Conservation (phyloP, 2,113 vertebrate species). For the Corythornis vintsioides region DNA sequence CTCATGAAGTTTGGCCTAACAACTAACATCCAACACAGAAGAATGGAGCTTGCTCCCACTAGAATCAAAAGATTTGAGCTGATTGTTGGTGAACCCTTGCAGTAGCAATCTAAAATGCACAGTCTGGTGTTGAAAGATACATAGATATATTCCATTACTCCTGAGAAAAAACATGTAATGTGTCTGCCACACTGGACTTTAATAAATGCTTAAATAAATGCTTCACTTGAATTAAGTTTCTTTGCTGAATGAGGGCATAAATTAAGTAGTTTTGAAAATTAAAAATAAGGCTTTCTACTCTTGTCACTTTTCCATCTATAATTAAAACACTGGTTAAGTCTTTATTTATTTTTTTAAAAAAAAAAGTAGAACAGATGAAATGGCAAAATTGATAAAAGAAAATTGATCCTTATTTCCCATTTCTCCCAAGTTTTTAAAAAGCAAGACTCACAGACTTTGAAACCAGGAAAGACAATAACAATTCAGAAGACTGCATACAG, state of each 20-base stretch:
- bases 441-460: background rate
- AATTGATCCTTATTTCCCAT: background rate
- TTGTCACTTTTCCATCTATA: background rate
- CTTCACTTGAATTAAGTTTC: background rate
- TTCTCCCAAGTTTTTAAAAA: background rate
- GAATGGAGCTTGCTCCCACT: background rate
- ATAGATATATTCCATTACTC: background rate
- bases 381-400: background rate
- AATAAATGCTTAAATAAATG: background rate
- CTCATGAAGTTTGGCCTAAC: background rate
- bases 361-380: background rate
- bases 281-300: background rate
- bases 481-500: background rate
- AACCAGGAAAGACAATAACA: background rate
- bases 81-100: background rate
- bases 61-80: background rate
- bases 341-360: no score
- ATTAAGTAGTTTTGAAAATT: background rate
- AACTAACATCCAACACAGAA: background rate
- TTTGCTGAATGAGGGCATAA: background rate
- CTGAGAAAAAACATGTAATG: background rate
- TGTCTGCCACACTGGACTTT: background rate
- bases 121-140: background rate
- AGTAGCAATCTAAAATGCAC: background rate
- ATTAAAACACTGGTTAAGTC: background rate